Evolutionary conservation across 2,113 vertebrate genomes (phyloP).

Genomic region (Toxotes chatareus): DNA sequence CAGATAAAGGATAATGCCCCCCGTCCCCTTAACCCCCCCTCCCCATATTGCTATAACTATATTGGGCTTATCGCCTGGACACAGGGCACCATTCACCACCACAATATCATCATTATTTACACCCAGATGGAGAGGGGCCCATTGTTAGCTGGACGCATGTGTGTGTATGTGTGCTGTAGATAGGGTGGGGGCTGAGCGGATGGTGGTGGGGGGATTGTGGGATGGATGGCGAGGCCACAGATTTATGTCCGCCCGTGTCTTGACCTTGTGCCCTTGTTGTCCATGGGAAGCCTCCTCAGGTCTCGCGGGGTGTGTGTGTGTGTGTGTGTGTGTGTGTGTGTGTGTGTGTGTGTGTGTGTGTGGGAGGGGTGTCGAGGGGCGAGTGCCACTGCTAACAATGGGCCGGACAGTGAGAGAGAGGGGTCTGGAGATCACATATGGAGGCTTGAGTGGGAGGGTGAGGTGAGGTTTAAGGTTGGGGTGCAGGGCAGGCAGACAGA

Average conservation of each 20-base stretch:
- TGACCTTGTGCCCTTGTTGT: slow-evolving; percentile 74
- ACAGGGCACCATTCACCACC: slow-evolving; percentile 74
- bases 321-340: not conserved
- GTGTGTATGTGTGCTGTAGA: slow-evolving; percentile 41
- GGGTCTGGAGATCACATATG: slow-evolving; percentile 37
- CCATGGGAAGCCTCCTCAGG: slow-evolving; percentile 67
- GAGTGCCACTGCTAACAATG: slow-evolving; percentile 53
- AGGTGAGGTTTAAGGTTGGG: slow-evolving; percentile 20
- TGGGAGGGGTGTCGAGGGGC: not conserved
- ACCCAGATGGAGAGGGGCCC: slow-evolving; percentile 76
- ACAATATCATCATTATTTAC: slow-evolving; percentile 81
- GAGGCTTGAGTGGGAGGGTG: slow-evolving; percentile 14
- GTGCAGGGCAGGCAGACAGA: slow-evolving; percentile 15
- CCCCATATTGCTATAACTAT: slow-evolving; percentile 65
- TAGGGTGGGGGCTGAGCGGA: slow-evolving; percentile 35
- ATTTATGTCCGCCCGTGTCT: slow-evolving; percentile 66
- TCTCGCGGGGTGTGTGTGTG: slow-evolving; percentile 2
- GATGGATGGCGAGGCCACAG: slow-evolving; percentile 59
- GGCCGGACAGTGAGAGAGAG: slow-evolving; percentile 50
- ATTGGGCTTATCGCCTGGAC: slow-evolving; percentile 82
- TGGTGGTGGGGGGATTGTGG: slow-evolving; percentile 38
- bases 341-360: not conserved
- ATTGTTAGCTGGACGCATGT: slow-evolving; percentile 68
- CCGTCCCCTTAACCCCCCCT: not conserved
- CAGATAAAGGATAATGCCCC: slow-evolving; percentile 69